phyloP scores from a whole-genome alignment of 2,888 invertebrate genomes.

The Eupithecia subumbrata region DNA sequence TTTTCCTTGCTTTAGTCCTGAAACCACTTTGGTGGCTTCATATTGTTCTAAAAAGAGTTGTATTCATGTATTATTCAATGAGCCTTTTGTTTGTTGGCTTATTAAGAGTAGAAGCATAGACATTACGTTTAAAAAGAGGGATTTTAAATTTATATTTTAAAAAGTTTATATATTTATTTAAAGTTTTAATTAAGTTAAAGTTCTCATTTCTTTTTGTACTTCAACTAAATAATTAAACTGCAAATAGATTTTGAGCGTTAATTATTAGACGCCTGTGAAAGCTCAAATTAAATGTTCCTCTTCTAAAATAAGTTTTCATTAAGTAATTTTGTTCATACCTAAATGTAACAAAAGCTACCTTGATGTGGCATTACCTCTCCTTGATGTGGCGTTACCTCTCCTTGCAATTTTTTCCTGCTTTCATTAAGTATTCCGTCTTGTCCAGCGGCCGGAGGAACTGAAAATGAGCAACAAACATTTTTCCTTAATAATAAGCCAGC shows the following conservation, averaged over 20 bases:
- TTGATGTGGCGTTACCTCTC: not conserved
- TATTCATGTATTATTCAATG: too few relatives aligned
- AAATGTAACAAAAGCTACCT: not conserved
- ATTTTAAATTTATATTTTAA: too few relatives aligned
- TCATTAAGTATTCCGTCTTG: slow-evolving; percentile 28
- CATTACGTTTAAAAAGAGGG: too few relatives aligned
- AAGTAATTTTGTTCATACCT: not conserved
- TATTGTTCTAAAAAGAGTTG: too few relatives aligned
- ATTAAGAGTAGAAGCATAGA: too few relatives aligned
- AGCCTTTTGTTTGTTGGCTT: too few relatives aligned
- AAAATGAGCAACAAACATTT: slow-evolving; percentile 22
- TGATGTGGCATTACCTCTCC: not conserved
- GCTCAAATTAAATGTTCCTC: not conserved
- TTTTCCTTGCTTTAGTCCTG: not conserved
- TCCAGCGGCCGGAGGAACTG: slow-evolving; percentile 20
- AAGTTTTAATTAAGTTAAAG: too few relatives aligned
- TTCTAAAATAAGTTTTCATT: not conserved
- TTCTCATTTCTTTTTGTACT: not conserved
- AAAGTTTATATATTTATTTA: too few relatives aligned
- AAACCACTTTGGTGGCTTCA: not conserved
- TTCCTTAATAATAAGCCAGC: slow-evolving; percentile 11
- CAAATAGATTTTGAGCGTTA: not conserved
- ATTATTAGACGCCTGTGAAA: not conserved
- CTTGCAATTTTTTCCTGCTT: not conserved
- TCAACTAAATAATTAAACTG: not conserved